Evolutionary conservation across 2,797 vertebrate species (phyloP), one percentile per base, ranked within the genome.

Genomic region (Monodelphis domestica): DNA sequence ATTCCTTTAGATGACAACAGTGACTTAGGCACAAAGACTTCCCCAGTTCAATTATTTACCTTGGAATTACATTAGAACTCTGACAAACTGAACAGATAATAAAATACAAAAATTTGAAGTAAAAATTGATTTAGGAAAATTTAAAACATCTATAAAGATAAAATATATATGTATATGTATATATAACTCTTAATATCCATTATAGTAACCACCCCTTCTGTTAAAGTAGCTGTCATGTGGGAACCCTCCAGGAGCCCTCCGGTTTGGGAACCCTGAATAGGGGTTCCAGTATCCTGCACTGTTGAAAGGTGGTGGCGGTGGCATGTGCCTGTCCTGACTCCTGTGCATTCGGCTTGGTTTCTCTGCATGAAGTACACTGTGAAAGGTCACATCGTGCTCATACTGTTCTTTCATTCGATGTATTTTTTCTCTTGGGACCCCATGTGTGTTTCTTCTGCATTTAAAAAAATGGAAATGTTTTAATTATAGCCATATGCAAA

Each of bases 341-440:
- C 97, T 93, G 89, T 93, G 95, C 6, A 84, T 94, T 91, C 98
- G 94, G 95, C 94, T 91, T 14, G 98, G 98, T 57, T 98, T 98
- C 89, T 98, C 97, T 7, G 98, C 97, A 0, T 30, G 98, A 87
- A 99, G 98, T 89, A 99, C 98, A 1, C 97, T 98, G 53, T 98
- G 97, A 96, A 98, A 98, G 38, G 98, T 99, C 38, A 99, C 98
- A 0, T 97, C 91, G 70, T 98, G 98, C 91, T 99, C 98, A 0
- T 99, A 99, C 6, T 97, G 87, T 50, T 98, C 98, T 95, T 98
- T 99, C 98, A 99, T 99, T 50, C 96, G 97, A 21, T 98, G 98
- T 93, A 99, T 99, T 95, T 97, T 99, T 94, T 98, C 96, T 96
- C 93, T 97, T 54, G 98, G 97, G 24, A 99, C 98, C 0, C 51